Base-by-base conservation (phyloP, 2,888 invertebrate genomes). In the Nephrotoma appendiculata region DNA sequence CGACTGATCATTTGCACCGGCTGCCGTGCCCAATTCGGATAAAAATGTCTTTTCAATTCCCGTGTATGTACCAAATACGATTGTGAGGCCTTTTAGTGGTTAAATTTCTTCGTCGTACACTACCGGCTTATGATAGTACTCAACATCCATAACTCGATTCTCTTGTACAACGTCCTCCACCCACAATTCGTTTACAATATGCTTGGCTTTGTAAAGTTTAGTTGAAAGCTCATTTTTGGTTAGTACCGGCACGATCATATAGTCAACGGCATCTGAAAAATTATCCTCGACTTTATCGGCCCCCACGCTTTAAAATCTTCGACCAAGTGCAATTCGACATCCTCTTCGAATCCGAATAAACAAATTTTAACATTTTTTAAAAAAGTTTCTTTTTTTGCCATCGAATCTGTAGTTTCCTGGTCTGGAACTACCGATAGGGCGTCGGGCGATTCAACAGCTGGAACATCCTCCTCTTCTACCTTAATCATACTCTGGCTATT, bases 31-130 rank as follows among this genome's bases (percentile, higher is more conserved):
- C 57, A 98, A 91, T 48, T 94, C 93, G 87, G 94, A 94, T 0
- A 98, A 92, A 89, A 95, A 97, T 41, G 93, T 93, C 42, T 97
- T 92, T 91, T 98, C 97, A 7, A 93, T 92, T 0, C 95, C 95
- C 11, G 93, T 92, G 90, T 96, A 98, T 0, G 95, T 94, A 89
- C 97, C 97, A 88, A 97, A 93, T 9, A 96, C 95, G 87, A 97
- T 93, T 0, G 96, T 96, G 89, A 96, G 96, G 83, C 94, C 94
- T 0, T 90, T 89, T 31, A 98, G 91, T 0, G 94, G 95, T 86
- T 91, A 91, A 0, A 91, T 89, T 3, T 90, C 89, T 0, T 92
- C 90, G 0, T 92, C 91, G 42, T 93, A 89, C 0, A 93, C 93
- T 85, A 96, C 92, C 0, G 96, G 95, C 19, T 93, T 92, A 90